A percentile compares a stretch with the other conserved stretches of the same genome.
Evolutionary conservation across 2,888 invertebrate genomes (phyloP).

Genomic region (Drosophila sordidula): DNA sequence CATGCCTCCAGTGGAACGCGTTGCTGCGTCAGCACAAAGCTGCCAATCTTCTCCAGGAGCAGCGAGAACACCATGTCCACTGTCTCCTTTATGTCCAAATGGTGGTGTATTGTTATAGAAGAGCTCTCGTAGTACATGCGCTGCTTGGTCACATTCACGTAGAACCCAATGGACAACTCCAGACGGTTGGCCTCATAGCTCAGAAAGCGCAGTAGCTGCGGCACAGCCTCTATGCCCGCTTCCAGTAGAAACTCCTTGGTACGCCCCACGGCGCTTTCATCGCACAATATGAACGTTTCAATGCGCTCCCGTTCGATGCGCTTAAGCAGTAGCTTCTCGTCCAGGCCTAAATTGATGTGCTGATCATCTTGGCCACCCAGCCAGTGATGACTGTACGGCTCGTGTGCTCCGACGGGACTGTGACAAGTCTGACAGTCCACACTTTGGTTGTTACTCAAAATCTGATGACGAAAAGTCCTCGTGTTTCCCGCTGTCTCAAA

Average conservation of each 20-base stretch:
- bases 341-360: conserved; percentile 28
- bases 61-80: conserved; percentile 68
- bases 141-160: conserved; percentile 51
- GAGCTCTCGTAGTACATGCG: conserved; percentile 57
- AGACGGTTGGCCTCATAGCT: conserved; percentile 43
- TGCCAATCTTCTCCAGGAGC: conserved; percentile 64
- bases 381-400: conserved; percentile 64
- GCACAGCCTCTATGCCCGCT: conserved; percentile 61
- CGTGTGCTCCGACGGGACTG: conserved; percentile 31
- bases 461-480: conserved; percentile 45
- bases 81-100: conserved; percentile 63
- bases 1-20: conserved; percentile 49
- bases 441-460: conserved; percentile 14
- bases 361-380: conserved; percentile 7
- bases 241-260: conserved; percentile 60
- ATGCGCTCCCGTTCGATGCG: conserved; percentile 56
- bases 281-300: conserved; percentile 69
- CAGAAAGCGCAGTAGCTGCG: conserved; percentile 60
- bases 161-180: conserved; percentile 60
- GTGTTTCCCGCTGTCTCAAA: conserved; percentile 35
- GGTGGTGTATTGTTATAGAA: conserved; percentile 54
- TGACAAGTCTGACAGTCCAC: conserved; percentile 52
- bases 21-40: conserved; percentile 40
- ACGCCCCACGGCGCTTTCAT: conserved; percentile 44
- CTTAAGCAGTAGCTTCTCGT: conserved; percentile 46